These are phyloP conservation scores for Eunapius fragilis DNA, from an alignment of 37 sponge, comb jelly and placozoan genomes.

Conservation along the genomic window DNA sequence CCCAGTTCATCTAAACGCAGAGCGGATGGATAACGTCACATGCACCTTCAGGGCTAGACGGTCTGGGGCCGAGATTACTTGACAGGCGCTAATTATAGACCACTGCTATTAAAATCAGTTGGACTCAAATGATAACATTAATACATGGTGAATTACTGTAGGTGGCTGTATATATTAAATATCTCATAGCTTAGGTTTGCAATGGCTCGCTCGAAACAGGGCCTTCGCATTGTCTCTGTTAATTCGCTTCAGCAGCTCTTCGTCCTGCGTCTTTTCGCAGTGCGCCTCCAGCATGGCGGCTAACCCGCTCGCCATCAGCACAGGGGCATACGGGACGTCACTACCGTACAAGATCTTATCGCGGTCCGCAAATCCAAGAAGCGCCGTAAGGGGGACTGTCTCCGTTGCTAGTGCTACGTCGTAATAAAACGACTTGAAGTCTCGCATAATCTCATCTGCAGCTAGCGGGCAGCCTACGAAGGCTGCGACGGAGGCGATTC, in stretches of 20 bases:
- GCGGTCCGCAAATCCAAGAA: background rate
- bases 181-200: background rate
- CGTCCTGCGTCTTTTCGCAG: background rate
- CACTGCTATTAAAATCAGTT: no score
- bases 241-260: background rate
- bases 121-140: no score
- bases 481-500: background rate
- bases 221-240: background rate
- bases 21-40: no score
- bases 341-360: background rate
- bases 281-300: background rate
- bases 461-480: background rate
- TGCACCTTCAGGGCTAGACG: no score
- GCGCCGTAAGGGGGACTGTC: background rate
- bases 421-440: background rate
- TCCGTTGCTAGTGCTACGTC: background rate
- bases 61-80: no score
- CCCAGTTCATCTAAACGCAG: no score
- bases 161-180: no score
- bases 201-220: background rate
- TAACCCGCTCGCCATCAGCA: background rate
- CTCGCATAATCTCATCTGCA: background rate
- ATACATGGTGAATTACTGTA: no score
- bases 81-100: no score
- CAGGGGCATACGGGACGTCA: background rate